phyloP scores from a whole-genome alignment of 2,888 invertebrate species.

The Folsomia candida region DNA sequence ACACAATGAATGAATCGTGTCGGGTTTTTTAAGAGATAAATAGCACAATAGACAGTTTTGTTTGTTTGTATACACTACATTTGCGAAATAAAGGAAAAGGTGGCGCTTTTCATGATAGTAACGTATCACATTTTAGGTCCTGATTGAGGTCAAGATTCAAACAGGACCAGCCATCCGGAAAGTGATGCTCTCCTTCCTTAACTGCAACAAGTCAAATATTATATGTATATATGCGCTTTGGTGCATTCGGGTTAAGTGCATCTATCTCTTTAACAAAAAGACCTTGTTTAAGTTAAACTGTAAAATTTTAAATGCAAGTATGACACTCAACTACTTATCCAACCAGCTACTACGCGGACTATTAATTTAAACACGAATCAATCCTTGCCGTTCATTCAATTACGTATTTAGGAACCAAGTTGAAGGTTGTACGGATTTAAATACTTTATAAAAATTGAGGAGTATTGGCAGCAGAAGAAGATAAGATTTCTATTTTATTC shows the following conservation, averaged over 20 bases:
- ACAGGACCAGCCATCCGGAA: background rate
- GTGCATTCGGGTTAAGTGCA: background rate
- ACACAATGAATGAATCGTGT: background rate
- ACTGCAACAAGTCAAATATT: background rate
- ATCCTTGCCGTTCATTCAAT: too few relatives aligned
- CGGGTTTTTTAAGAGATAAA: background rate
- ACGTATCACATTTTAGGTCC: background rate
- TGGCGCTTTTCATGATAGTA: background rate
- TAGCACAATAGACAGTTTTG: too few relatives aligned
- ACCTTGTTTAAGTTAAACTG: background rate
- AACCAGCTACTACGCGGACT: background rate
- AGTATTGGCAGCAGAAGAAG: background rate
- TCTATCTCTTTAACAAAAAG: too few relatives aligned
- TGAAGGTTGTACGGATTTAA: background rate
- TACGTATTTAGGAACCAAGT: background rate
- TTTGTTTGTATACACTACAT: too few relatives aligned
- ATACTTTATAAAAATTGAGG: background rate
- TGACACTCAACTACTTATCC: background rate
- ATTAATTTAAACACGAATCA: background rate
- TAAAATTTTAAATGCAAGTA: background rate
- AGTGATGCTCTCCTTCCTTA: background rate
- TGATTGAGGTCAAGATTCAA: constrained; percentile 3
- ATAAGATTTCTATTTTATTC: background rate
- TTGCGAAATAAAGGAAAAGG: background rate
- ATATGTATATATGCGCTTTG: background rate